Base-by-base conservation (phyloP, 2,888 invertebrate genomes). In the Aproaerema taeniolella region DNA sequence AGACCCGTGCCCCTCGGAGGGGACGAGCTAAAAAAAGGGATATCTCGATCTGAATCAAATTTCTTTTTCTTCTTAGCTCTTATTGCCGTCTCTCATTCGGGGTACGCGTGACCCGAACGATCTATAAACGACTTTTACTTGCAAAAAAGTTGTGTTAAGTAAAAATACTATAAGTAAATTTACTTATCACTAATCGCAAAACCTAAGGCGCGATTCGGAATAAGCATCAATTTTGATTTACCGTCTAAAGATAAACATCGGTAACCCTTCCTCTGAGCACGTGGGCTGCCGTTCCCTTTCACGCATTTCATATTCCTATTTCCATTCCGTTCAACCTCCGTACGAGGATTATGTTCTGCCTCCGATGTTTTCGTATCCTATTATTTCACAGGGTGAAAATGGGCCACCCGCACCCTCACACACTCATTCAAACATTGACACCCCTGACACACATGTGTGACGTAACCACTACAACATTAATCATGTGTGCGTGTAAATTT, bases 381-480 rank as follows among this genome's bases (percentile, higher is more conserved):
- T 86, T 86, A 86, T 86, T 83, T 83, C 80, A 74, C 82, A 66
- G 85, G 83, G 86, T 82, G 86, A 82, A 83, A 86, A 83, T 86
- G 71, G 80, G 74, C 80, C 81, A 71, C 79, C 83, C 80, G 67
- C 80, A 77, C 62, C 79, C 80, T 70, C 52, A 53, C 73, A 61
- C 72, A 72, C 73, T 68, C 56, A 55, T 41, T 42, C 69, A 65
- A 55, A 61, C 62, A 67, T 55, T 62, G 62, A 75, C 71, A 71
- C 66, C 52, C 63, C 58, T 51, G 49, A 47, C 52, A 46, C 52
- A 46, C 47, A 53, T 67, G 67, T 72, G 67, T 63, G 61, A 60
- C 53, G 56, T 60, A 45, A 52, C 52, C 52, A 58, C 57, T 20
- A 46, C 50, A 53, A 49, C 49, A 42, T 45, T 50, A 35, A 48